Evolutionary conservation across 2,797 vertebrate species (phyloP).

Genomic region (Lagodon rhomboides): DNA sequence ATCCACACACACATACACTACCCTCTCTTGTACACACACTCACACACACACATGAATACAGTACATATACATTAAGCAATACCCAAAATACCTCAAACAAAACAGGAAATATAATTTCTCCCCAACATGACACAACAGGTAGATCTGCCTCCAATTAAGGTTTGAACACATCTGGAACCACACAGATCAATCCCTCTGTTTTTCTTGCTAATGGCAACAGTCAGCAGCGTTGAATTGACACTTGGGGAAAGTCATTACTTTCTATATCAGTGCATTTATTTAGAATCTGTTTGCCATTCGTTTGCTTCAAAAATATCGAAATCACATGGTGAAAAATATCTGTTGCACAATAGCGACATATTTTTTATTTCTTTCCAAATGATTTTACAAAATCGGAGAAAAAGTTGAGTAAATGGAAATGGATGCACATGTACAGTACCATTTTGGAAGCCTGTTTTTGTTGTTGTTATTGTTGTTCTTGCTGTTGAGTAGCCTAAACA

Average conservation of each 20-base stretch:
- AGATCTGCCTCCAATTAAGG: slow-evolving; percentile 33
- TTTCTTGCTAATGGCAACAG: slow-evolving; percentile 38
- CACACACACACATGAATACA: slow-evolving; percentile 59
- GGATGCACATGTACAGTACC: slow-evolving; percentile 32
- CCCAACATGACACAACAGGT: slow-evolving; percentile 22
- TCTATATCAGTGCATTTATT: slow-evolving; percentile 50
- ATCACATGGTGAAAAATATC: slow-evolving; percentile 56
- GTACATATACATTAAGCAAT: slow-evolving; percentile 51
- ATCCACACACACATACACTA: slow-evolving; percentile 50
- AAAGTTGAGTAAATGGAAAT: slow-evolving; percentile 27
- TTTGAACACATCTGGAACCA: slow-evolving; percentile 48
- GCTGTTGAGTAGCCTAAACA: slow-evolving; percentile 30
- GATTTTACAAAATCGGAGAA: slow-evolving; percentile 43
- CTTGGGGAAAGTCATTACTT: slow-evolving; percentile 41
- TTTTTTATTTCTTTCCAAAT: slow-evolving; percentile 31
- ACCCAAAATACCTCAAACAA: slow-evolving; percentile 53
- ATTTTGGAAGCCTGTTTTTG: slow-evolving; percentile 50
- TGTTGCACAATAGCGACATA: slow-evolving; percentile 57
- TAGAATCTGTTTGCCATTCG: slow-evolving; percentile 36
- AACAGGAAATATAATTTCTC: slow-evolving; percentile 36
- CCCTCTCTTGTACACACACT: slow-evolving; percentile 26
- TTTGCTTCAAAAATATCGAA: slow-evolving; percentile 52
- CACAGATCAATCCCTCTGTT: slow-evolving; percentile 41
- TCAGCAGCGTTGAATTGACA: slow-evolving; percentile 59
- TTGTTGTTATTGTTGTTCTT: not conserved